phyloP scores from a whole-genome alignment of 2,113 vertebrate species.

The Excalfactoria chinensis region DNA sequence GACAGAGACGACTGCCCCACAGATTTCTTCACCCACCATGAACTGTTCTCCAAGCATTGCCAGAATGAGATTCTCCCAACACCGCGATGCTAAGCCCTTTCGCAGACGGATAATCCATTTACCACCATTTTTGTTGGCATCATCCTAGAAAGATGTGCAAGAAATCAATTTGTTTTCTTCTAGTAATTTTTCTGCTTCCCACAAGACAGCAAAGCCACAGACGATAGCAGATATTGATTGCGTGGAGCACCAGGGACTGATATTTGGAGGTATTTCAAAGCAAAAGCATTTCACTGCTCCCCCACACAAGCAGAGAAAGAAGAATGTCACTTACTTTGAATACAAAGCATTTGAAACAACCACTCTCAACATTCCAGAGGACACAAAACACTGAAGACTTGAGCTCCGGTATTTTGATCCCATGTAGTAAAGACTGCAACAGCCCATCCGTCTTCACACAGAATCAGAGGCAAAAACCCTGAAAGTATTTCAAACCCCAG shows the following conservation, averaged over 20 bases:
- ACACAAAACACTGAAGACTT: not conserved
- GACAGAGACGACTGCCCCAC: slow-evolving; percentile 86
- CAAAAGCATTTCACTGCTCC: not conserved
- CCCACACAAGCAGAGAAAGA: not conserved
- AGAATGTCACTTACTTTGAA: not conserved
- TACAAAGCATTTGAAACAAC: slow-evolving; percentile 8
- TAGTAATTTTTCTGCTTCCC: slow-evolving; percentile 17
- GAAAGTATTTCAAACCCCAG: not conserved
- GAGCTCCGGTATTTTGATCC: not conserved
- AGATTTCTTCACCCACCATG: slow-evolving; percentile 88
- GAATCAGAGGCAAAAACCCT: not conserved
- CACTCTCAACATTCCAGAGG: not conserved
- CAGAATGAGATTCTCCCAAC: slow-evolving; percentile 87
- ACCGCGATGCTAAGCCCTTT: slow-evolving; percentile 85
- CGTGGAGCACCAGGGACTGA: not conserved
- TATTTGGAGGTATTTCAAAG: not conserved
- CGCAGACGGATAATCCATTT: slow-evolving; percentile 88
- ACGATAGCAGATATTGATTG: slow-evolving; percentile 38
- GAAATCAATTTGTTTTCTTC: slow-evolving; percentile 44
- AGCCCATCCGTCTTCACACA: not conserved
- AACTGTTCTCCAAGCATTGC: slow-evolving; percentile 87
- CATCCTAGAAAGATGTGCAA: slow-evolving; percentile 76
- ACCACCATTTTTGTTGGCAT: slow-evolving; percentile 88
- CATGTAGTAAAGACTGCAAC: not conserved
- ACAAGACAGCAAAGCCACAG: not conserved